Percentiles rank a stretch among this genome's conserved stretches.
phyloP scores from a whole-genome alignment of 2,113 vertebrate genomes.

The Coracopsis vasa region DNA sequence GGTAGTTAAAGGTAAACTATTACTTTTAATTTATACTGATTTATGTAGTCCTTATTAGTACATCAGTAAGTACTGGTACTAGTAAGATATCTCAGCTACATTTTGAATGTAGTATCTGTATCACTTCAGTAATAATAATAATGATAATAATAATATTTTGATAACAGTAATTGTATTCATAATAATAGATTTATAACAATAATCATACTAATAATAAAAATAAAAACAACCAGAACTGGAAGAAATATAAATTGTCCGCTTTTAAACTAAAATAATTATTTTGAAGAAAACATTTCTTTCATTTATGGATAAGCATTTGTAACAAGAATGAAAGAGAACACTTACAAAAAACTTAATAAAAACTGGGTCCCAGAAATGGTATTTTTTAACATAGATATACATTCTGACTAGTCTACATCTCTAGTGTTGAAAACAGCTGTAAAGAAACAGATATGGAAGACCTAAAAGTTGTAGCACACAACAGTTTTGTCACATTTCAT shows the following conservation, averaged over 20 bases:
- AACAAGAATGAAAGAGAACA: not conserved
- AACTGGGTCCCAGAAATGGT: not conserved
- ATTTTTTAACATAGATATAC: not conserved
- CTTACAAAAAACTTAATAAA: not conserved
- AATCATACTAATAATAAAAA: not conserved
- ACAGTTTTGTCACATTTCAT: not conserved
- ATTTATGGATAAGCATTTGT: not conserved
- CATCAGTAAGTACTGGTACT: not conserved
- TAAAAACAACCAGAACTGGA: not conserved
- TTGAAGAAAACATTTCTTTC: not conserved
- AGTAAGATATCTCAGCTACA: constrained; percentile 28
- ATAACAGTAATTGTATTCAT: not conserved
- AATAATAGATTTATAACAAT: not conserved
- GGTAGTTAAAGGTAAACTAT: no score
- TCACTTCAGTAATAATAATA: not conserved
- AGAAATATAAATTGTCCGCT: constrained; percentile 16
- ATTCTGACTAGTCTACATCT: not conserved
- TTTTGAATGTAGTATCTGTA: constrained; percentile 4
- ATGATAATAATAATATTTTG: not conserved
- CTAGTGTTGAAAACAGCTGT: not conserved
- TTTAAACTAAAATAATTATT: not conserved
- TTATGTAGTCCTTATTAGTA: constrained; percentile 20
- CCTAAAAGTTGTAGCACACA: not conserved
- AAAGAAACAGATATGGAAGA: not conserved
- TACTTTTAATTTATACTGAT: not conserved